Evolutionary conservation across 1,140 invertebrate genomes (phyloP).

Genomic region (Stratiolaelaps scimitus): DNA sequence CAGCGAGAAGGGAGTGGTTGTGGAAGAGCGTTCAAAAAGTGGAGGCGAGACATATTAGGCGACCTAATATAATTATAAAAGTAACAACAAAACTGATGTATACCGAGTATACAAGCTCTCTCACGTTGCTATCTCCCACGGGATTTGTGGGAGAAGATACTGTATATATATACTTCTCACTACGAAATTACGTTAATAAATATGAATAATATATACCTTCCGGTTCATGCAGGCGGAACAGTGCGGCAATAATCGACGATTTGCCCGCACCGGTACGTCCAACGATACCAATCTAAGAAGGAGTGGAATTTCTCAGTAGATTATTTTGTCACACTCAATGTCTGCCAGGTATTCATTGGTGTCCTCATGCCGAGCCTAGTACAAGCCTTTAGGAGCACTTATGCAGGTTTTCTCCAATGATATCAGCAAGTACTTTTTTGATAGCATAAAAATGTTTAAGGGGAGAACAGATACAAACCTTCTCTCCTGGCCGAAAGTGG

Average conservation of each 20-base stretch:
- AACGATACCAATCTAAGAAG: constrained; percentile 39
- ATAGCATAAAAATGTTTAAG: neutral
- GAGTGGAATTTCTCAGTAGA: constrained; percentile 16
- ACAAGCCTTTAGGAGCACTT: neutral
- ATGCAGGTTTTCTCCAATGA: neutral
- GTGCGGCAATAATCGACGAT: constrained; percentile 39
- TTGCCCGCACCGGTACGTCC: constrained; percentile 43
- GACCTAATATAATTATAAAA: no score
- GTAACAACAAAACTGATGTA: no score
- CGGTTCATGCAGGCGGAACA: constrained; percentile 42
- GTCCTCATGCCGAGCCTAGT: neutral
- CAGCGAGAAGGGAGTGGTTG: no score
- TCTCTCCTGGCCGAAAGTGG: constrained; percentile 40
- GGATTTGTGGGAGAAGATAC: no score
- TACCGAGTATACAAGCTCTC: no score
- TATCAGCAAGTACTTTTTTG: neutral
- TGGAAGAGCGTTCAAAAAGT: no score
- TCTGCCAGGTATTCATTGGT: no score
- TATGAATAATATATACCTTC: constrained; percentile 3
- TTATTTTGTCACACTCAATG: neutral
- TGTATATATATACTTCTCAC: no score
- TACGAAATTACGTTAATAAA: no score
- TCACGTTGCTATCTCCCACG: no score
- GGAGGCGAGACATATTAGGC: no score
- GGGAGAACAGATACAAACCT: no score